Percentiles rank a stretch among this genome's conserved stretches.
Conservation (phyloP, 2,113 vertebrate species). For the Xenopus tropicalis region UCB_Xtro_10.0 CM004445.2:28033501-28034000, state of each 20-base stretch:
- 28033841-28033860: constrained; percentile 76
- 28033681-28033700: too few relatives aligned
- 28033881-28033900: constrained; percentile 78
- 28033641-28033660: too few relatives aligned
- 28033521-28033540: too few relatives aligned
- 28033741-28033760: constrained; percentile 54
- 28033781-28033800: constrained; percentile 56
- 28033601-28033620: too few relatives aligned
- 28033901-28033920: constrained; percentile 87
- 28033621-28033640: too few relatives aligned
- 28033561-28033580: too few relatives aligned
- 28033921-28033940: constrained; percentile 80
- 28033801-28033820: constrained; percentile 69
- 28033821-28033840: constrained; percentile 80
- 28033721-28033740: constrained; percentile 63
- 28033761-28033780: constrained; percentile 54
- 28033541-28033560: too few relatives aligned
- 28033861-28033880: constrained; percentile 76
- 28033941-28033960: constrained; percentile 79
- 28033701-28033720: too few relatives aligned
- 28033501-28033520: too few relatives aligned
- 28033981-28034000: constrained; percentile 61
- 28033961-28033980: constrained; percentile 60
- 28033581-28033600: too few relatives aligned
- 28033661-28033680: too few relatives aligned